Percentiles rank a stretch among this genome's conserved stretches.
phyloP scores from a whole-genome alignment of 92 coral and sea anemone species.

The Plumapathes pennacea region DNA sequence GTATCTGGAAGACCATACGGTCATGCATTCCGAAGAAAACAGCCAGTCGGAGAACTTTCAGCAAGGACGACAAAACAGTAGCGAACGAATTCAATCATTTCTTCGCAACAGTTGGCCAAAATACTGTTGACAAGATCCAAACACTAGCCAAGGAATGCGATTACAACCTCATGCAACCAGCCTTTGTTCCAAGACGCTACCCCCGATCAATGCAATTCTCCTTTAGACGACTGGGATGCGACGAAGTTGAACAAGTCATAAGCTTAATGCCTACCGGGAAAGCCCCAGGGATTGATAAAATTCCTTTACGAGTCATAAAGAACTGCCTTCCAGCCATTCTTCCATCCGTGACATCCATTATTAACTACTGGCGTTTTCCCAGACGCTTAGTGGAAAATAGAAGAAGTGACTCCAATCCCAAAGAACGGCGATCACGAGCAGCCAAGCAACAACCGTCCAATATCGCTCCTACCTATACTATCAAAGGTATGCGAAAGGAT shows the following conservation, averaged over 20 bases:
- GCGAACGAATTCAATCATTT: slow-evolving; percentile 29
- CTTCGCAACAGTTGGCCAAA: slow-evolving; percentile 35
- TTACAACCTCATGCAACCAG: slow-evolving; percentile 17
- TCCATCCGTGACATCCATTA: slow-evolving; percentile 11
- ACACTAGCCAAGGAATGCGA: slow-evolving; percentile 23
- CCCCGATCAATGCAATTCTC: slow-evolving; percentile 11
- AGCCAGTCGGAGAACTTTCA: slow-evolving; percentile 21
- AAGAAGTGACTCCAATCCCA: slow-evolving; percentile 19
- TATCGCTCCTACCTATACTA: slow-evolving; percentile 20
- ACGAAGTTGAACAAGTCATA: slow-evolving; percentile 15
- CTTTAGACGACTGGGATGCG: slow-evolving; percentile 11
- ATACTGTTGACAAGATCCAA: slow-evolving; percentile 24
- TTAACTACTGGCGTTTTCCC: slow-evolving; percentile 20
- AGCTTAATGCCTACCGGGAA: slow-evolving; percentile 5
- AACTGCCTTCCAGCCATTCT: slow-evolving; percentile 19
- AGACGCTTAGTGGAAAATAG: slow-evolving; percentile 2
- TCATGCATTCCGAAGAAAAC: slow-evolving; percentile 47
- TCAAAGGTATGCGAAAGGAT: slow-evolving; percentile 15
- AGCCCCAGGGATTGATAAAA: slow-evolving; percentile 30
- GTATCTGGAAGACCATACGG: slow-evolving; percentile 45
- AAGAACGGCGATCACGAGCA: slow-evolving; percentile 11
- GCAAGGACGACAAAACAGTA: slow-evolving; percentile 25
- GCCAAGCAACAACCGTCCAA: slow-evolving; percentile 27
- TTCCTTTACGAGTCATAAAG: slow-evolving; percentile 21
- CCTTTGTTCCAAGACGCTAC: slow-evolving; percentile 20